phyloP scores from a whole-genome alignment of 2,797 vertebrate species.

The Pseudochirops cupreus region DNA sequence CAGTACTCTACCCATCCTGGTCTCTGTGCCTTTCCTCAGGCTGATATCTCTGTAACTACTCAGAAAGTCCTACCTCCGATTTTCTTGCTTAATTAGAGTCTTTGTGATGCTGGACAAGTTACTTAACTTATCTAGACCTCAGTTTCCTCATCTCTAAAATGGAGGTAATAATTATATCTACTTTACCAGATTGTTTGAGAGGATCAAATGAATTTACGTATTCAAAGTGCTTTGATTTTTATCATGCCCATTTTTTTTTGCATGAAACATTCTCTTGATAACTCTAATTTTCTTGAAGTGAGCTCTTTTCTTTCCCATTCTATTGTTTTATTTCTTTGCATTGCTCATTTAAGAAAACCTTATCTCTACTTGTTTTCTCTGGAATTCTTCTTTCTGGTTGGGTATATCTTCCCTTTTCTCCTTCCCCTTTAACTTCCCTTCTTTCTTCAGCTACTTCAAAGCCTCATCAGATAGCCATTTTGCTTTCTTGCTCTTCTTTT shows the following conservation, averaged over 20 bases:
- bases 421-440: background rate
- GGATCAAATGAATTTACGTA: background rate
- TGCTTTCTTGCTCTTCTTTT: background rate
- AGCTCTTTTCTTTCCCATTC: background rate
- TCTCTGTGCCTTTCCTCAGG: background rate
- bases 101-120: background rate
- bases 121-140: background rate
- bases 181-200: background rate
- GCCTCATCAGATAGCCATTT: background rate
- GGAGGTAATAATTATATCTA: background rate
- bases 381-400: background rate
- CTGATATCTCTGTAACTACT: background rate
- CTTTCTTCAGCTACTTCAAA: background rate
- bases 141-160: background rate
- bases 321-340: background rate
- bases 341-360: background rate
- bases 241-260: background rate
- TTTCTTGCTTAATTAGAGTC: background rate
- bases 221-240: background rate
- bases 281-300: background rate
- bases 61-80: background rate
- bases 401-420: background rate
- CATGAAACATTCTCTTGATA: background rate
- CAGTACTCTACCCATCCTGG: background rate
- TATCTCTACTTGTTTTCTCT: background rate